phyloP scores from a whole-genome alignment of 2,888 invertebrate species.

The Metalampra italica region DNA sequence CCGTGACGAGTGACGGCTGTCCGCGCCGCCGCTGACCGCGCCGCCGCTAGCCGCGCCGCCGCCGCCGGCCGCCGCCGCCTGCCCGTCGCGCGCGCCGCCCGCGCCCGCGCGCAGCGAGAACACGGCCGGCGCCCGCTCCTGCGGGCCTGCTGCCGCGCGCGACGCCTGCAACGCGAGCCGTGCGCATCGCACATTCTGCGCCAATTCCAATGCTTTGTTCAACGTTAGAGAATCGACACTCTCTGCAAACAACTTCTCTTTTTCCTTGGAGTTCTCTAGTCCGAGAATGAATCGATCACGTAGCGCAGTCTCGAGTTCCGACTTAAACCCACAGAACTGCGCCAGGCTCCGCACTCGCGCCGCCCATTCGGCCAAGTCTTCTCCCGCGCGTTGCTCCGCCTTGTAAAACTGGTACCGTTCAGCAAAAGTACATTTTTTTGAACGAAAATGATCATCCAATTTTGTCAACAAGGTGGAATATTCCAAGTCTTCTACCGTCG shows the following conservation, averaged over 20 bases:
- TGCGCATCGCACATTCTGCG: conserved; percentile 14
- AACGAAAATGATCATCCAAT: conserved; percentile 11
- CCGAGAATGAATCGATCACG: conserved; percentile 19
- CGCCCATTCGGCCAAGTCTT: conserved; percentile 17
- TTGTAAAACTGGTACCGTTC: conserved; percentile 17
- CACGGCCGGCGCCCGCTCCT: conserved; percentile 2
- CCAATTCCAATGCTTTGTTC: conserved; percentile 14
- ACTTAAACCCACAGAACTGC: conserved; percentile 9
- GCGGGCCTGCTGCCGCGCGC: neutral
- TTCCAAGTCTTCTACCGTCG: conserved; percentile 3
- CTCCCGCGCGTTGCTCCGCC: conserved; percentile 19
- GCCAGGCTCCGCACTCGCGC: conserved; percentile 14
- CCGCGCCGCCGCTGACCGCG: neutral
- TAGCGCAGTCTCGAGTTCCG: conserved; percentile 7
- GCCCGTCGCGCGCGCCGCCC: neutral
- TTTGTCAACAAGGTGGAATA: conserved; percentile 8
- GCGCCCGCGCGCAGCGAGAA: neutral
- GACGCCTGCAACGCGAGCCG: conserved; percentile 3
- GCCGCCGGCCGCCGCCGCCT: neutral
- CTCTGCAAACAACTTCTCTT: conserved; percentile 16
- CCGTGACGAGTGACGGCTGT: too few relatives aligned
- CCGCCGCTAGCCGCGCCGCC: neutral
- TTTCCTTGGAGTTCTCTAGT: conserved; percentile 13
- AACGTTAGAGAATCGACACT: conserved; percentile 10
- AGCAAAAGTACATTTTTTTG: conserved; percentile 12